Evolutionary conservation across 2,888 invertebrate species (phyloP), one percentile per base, ranked within the genome.

Genomic region (Eilema griseolum): DNA sequence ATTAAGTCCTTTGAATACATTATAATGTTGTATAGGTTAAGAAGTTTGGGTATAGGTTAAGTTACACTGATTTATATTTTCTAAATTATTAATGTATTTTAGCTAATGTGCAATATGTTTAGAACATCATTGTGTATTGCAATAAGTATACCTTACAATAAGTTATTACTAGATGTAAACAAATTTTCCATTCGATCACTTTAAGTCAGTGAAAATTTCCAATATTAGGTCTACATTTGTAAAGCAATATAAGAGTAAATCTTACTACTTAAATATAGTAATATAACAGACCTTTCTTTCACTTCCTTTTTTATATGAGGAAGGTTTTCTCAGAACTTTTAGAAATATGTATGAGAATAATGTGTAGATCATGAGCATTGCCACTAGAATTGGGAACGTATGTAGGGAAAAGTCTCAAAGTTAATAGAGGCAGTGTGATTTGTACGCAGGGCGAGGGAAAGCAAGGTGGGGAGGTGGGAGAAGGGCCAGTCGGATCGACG

Each of bases 391-490:
- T 75, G 71, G 73, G 57, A 79, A 77, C 72, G 71, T 72, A 74
- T 70, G 77, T 79, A 77, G 77, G 77, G 72, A 79, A 41, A 76
- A 77, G 80, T 80, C 81, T 75, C 72, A 79, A 80, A 80, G 80
- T 78, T 78, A 81, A 80, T 80, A 80, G 73, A 73, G 75, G 77
- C 75, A 69, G 78, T 67, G 78, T 81, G 82, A 81, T 82, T 82
- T 82, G 78, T 81, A 73, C 80, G 78, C 70, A 75, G 73, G 78
- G 80, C 66, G 71, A 69, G 67, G 26, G 59, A 33, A 33, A 14
- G 46, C 7, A 46, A 20, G 56, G 70, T 16, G 66, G 70, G 70
- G 33, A 65, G 75, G 71, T 56, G 70, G 14, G 66, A 61, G 70
- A 26, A 61, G 74, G 72, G 66, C 66, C 69, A 70, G 69, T 63